Evolutionary conservation across 2,888 invertebrate genomes (phyloP), one percentile per base, ranked within the genome.

Genomic region (Drosophila lutescens): DNA sequence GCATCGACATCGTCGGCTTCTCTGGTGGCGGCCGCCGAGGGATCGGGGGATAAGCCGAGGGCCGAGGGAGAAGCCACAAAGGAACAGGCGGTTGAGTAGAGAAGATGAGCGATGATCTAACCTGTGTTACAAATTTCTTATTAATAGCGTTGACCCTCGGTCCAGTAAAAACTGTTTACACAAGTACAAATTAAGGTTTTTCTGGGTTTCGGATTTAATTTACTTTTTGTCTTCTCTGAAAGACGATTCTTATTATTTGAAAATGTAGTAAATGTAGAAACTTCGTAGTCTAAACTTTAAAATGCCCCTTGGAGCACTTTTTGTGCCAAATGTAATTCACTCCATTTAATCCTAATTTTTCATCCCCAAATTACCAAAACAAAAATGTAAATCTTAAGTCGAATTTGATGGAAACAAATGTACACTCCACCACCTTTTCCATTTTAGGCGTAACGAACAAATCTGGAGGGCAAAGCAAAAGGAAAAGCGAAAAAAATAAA

Each of bases 11-110:
- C 85, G 0, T 62, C 85, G 1, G 53, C 71, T 7, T 74, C 76
- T 1, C 49, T 78, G 47, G 74, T 77, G 26, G 68, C 53, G 34
- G 46, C 60, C 32, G 60, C 70, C 1, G 78, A 76, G 13, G 73
- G 78, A 4, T 70, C 74, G 0, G 88, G 88, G 0, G 88, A 88
- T 20, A 78, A 86, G 47, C 13, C 68, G 40, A 57, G 9, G 1
- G 60, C 38, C 51, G 51, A 26, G 9, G 53, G 50, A n/a, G 62
- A 70, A 8, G 54, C 38, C 8, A 2, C 60, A 47, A 86, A 85
- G 51, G 77, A 78, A 3, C 55, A 58, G 55, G 54, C 32, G 17
- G 41, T 34, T 20, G 65, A 75, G 15, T 77, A 82, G 46, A 17
- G 13, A 13, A 4, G n/a, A n/a, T n/a, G n/a, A 6, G 17, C 32